Evolutionary conservation across 2,888 invertebrate genomes (phyloP), one percentile per base, ranked within the genome.

Genomic region (Artemia sp.): DNA sequence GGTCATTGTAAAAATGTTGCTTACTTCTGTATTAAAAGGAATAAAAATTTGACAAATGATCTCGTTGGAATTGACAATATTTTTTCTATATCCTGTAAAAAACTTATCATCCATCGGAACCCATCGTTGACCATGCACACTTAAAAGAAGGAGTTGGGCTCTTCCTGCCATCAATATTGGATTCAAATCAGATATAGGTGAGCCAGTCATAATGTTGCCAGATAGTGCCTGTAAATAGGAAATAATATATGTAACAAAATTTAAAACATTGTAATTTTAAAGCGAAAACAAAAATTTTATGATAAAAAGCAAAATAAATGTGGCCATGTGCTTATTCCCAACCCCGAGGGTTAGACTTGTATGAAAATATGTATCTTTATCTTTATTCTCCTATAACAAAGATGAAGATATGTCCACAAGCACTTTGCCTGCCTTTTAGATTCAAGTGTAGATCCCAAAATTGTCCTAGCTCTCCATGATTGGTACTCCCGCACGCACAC

Each of bases 111-210:
- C 87, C 81, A 95, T 85, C 5, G 77, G 77, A 8, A 92, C 80
- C 72, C 80, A 81, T 74, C 87, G 71, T 14, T 71, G 67, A 10
- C 74, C 74, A 69, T 70, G 64, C n/a, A 66, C 24, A 12, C 51
- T 70, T 19, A 52, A 70, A 11, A 74, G 71, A 9, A 71, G 72
- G 4, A 74, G 72, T 7, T 66, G 67, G 6, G 72, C 69, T 19
- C 82, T 81, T 70, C 86, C 85, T 0, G 95, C 91, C 82, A 92
- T 85, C 72, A 95, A 83, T 74, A 96, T 85, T 0, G 95, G 95
- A 79, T 92, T 92, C 76, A 96, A 82, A 80, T 97, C 96, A 0
- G 95, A 94, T 77, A 96, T 95, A 0, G 96, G 95, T 79, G 94
- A 95, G 14, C 91, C 90, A 0, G 94, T 94, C 81, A 94, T 87